Percentiles rank a stretch among this genome's conserved stretches.
These are phyloP conservation scores for Ctena decussata DNA, from an alignment of 2,888 invertebrate species.

Conservation along the genomic window DNA sequence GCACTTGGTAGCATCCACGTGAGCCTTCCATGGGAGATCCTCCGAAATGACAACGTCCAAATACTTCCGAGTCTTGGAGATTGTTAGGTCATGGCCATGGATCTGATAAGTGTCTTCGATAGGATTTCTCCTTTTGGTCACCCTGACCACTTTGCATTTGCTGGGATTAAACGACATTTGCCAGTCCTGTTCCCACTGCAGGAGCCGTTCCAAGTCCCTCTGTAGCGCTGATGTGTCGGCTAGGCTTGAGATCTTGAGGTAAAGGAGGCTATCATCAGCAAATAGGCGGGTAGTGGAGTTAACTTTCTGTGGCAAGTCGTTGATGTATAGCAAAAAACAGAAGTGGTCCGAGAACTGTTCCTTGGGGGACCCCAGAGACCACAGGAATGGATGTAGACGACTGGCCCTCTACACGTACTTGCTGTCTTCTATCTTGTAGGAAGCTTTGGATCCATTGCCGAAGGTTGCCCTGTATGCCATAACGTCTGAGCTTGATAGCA, in stretches of 20 bases:
- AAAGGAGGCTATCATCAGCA: conserved; percentile 63
- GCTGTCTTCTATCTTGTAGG: conserved; percentile 36
- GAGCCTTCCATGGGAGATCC: conserved; percentile 10
- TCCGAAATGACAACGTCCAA: conserved; percentile 3
- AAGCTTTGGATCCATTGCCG: conserved; percentile 48
- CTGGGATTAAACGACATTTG: conserved; percentile 53
- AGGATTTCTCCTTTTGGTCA: conserved; percentile 37
- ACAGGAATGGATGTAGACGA: conserved; percentile 38
- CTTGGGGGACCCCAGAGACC: conserved; percentile 59
- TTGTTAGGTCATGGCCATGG: conserved; percentile 2
- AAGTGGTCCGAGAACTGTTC: conserved; percentile 50
- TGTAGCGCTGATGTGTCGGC: conserved; percentile 32
- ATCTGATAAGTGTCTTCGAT: background rate
- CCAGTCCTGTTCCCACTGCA: conserved; percentile 52
- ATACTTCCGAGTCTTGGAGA: conserved; percentile 3
- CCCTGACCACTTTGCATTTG: conserved; percentile 46
- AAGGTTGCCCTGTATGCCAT: conserved; percentile 27
- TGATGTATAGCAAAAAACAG: conserved; percentile 65
- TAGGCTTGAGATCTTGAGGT: conserved; percentile 27
- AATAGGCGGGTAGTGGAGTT: conserved; percentile 40
- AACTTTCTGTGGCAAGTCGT: conserved; percentile 53
- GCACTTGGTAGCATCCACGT: background rate
- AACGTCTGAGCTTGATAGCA: conserved; percentile 34
- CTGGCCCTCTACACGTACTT: conserved; percentile 34
- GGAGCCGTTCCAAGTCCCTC: conserved; percentile 44